Percentiles rank a stretch among this genome's conserved stretches.
Evolutionary conservation across 1,140 invertebrate genomes (phyloP).

Genomic region (Schlechtendalia chinensis): DNA sequence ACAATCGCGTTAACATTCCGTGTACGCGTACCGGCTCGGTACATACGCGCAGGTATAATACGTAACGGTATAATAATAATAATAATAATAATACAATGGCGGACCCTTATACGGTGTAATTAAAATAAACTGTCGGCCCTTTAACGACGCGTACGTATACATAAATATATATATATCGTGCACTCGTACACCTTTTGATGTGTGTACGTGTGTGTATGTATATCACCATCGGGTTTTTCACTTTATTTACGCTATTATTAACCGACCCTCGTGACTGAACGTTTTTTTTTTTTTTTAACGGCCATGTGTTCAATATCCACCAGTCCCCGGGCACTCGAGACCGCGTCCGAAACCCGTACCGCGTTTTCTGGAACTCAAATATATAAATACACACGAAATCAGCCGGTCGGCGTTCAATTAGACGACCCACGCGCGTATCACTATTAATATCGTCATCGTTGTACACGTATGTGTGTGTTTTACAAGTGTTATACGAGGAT

Average conservation of each 20-base stretch:
- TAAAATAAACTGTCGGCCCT: conserved; percentile 8
- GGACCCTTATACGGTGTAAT: conserved; percentile 13
- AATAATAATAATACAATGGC: conserved; percentile 2
- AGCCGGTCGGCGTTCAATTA: conserved; percentile 9
- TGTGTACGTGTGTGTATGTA: too few species aligned
- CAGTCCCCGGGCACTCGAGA: conserved; percentile 23
- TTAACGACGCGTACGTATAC: neutral
- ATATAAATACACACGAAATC: neutral
- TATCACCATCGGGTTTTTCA: conserved; percentile 1
- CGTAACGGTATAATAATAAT: too few species aligned
- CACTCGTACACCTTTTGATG: neutral
- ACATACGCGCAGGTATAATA: neutral
- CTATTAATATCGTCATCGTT: too few species aligned
- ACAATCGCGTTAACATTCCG: too few species aligned
- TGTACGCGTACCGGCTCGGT: too few species aligned
- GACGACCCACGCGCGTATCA: conserved; percentile 1
- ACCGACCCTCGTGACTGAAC: neutral
- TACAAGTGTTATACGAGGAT: too few species aligned
- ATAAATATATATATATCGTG: neutral
- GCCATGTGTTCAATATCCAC: conserved; percentile 27
- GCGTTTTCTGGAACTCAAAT: neutral
- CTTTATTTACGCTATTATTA: neutral
- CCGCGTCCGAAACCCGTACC: neutral
- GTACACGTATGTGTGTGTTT: too few species aligned
- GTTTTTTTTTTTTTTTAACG: conserved; percentile 18